Evolutionary conservation across 37 sponge, comb jelly and placozoan species (phyloP).

Genomic region (Mnemiopsis leidyi): DNA sequence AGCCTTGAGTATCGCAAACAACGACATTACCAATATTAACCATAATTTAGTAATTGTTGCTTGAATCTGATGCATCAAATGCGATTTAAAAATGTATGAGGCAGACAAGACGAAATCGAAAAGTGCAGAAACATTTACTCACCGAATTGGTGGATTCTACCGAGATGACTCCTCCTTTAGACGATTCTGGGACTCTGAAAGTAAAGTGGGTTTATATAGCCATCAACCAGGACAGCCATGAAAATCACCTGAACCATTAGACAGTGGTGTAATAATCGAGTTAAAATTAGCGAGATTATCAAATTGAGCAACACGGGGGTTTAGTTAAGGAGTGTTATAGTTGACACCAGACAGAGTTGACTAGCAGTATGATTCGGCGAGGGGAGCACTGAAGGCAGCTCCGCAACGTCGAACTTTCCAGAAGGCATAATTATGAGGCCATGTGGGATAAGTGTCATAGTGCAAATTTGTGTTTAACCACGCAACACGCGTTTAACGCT

Average conservation of each 20-base stretch:
- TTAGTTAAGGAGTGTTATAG: not conserved
- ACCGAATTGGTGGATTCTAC: not conserved
- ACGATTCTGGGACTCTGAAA: too few species aligned
- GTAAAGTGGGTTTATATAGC: not conserved
- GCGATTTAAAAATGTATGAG: too few species aligned
- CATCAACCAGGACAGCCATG: not conserved
- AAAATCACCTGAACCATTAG: not conserved
- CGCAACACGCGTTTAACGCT: not conserved
- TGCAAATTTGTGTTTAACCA: not conserved
- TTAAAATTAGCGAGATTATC: not conserved
- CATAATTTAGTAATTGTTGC: too few species aligned
- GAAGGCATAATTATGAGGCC: not conserved
- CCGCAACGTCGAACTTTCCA: not conserved
- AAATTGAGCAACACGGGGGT: not conserved
- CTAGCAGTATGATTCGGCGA: too few species aligned
- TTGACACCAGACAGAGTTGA: not conserved
- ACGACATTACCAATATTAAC: too few species aligned
- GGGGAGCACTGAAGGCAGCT: too few species aligned
- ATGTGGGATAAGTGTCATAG: not conserved
- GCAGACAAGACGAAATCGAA: too few species aligned
- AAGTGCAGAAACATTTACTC: not conserved
- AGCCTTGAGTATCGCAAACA: too few species aligned
- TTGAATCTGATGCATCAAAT: too few species aligned
- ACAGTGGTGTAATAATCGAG: not conserved
- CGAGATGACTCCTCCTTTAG: not conserved